A percentile compares a stretch with the other conserved stretches of the same genome.
phyloP scores from a whole-genome alignment of 2,113 vertebrate genomes.

The Hippoglossus stenolepis region DNA sequence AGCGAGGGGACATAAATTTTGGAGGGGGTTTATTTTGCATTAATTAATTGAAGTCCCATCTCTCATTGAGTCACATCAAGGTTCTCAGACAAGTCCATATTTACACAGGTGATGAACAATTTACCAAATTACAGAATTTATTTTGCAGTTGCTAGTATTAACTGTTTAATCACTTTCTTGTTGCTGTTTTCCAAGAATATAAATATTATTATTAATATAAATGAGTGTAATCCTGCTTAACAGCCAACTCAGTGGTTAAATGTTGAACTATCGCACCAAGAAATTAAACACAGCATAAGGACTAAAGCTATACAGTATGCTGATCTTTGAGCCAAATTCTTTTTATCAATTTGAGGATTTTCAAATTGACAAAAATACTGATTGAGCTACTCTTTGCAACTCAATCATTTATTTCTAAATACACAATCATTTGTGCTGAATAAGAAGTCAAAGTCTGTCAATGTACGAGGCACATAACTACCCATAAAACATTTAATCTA shows the following conservation, averaged over 20 bases:
- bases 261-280: no score
- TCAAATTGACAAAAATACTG: not conserved
- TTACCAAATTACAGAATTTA: not conserved
- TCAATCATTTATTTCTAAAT: not conserved
- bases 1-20: not conserved
- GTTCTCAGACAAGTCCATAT: not conserved
- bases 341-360: not conserved
- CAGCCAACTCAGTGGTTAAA: not conserved
- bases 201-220: not conserved
- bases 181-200: not conserved
- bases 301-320: not conserved
- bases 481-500: no score
- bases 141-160: not conserved
- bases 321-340: not conserved
- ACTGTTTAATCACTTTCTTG: not conserved
- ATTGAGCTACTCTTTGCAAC: not conserved
- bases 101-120: not conserved
- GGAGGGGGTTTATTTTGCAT: constrained; percentile 7
- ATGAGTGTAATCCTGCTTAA: not conserved
- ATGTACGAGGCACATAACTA: no score
- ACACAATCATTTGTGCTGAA: not conserved
- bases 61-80: not conserved
- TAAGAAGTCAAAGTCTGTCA: no score
- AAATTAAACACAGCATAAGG: not conserved
- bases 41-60: constrained; percentile 1